Evolutionary conservation across 2,888 invertebrate genomes (phyloP).

Genomic region (Drosophila multiciliata): DNA sequence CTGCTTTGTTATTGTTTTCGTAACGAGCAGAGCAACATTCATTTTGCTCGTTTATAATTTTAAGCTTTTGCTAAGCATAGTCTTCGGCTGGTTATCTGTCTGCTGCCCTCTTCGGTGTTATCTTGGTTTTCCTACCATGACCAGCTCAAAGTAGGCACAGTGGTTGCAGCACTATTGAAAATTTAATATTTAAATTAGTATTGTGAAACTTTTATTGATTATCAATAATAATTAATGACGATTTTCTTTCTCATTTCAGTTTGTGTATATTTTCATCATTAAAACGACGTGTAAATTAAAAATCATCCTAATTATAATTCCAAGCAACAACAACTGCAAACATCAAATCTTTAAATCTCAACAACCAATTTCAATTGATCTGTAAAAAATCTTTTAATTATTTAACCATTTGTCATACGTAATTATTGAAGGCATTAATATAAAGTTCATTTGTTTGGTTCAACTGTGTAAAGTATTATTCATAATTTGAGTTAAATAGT

Average conservation of each 20-base stretch:
- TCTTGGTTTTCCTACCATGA: slow-evolving; percentile 66
- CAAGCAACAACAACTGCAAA: slow-evolving; percentile 51
- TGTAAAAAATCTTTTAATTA: slow-evolving; percentile 51
- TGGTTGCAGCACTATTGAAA: slow-evolving; percentile 31
- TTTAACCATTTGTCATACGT: slow-evolving; percentile 57
- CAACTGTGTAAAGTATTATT: slow-evolving; percentile 74
- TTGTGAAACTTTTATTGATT: not conserved
- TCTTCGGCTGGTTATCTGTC: slow-evolving; percentile 50
- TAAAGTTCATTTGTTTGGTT: slow-evolving; percentile 56
- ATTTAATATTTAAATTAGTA: not conserved
- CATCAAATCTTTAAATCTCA: slow-evolving; percentile 49
- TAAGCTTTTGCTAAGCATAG: slow-evolving; percentile 47
- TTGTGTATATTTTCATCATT: slow-evolving; percentile 81
- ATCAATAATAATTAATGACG: slow-evolving; percentile 2
- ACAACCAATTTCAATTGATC: slow-evolving; percentile 44
- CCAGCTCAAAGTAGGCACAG: slow-evolving; percentile 72
- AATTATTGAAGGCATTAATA: slow-evolving; percentile 51
- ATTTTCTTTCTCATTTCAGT: slow-evolving; percentile 62
- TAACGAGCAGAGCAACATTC: slow-evolving; percentile 35
- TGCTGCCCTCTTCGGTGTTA: slow-evolving; percentile 44
- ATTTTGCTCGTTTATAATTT: slow-evolving; percentile 53
- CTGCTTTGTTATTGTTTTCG: slow-evolving; percentile 68
- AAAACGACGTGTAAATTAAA: slow-evolving; percentile 78
- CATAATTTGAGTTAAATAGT: slow-evolving; percentile 68
- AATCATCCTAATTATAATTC: slow-evolving; percentile 77